Evolutionary conservation across 2,797 vertebrate species (phyloP), one percentile per base, ranked within the genome.

Genomic region (Acipenser transmontanus): DNA sequence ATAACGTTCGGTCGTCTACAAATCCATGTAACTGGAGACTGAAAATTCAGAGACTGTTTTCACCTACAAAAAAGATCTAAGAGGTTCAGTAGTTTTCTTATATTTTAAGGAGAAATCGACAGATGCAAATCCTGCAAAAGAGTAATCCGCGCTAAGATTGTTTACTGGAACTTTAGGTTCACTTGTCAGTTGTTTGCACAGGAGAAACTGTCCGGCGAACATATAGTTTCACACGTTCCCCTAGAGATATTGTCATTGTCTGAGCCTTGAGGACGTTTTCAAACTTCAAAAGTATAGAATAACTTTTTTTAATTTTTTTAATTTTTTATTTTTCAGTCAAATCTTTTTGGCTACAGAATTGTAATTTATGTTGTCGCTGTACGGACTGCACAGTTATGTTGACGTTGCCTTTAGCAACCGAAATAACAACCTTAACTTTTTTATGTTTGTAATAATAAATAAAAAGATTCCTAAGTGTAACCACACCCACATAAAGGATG

Each of bases 201-300:
- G 34, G 34, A 72, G 80, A 82, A 81, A 79, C 82, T 88, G 81
- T 86, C 78, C 75, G 74, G 81, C 78, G 34, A 78, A 79, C 78
- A 79, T 69, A 47, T 34, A 34, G 82, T 79, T 88, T 88, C 87
- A 85, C 83, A 87, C 80, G 82, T 78, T 72, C 82, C 87, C 82
- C 85, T 73, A 77, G 89, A 88, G 88, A 88, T 74, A 71, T 74
- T 1, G 75, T 81, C 66, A 83, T 89, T 91, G 88, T 91, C 76
- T 74, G 2, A 69, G 75, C 69, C 83, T 57, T n/a, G 14, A 84
- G 84, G 85, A 88, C 87, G 79, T 85, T 82, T 84, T 80, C 78
- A 75, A 76, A 78, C 72, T 82, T 82, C 69, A 78, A 81, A 86
- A 87, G 89, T 89, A 81, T 90, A 88, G 84, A 64, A 81, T 91